A percentile compares a stretch with the other conserved stretches of the same genome.
phyloP scores from a whole-genome alignment of 2,888 invertebrate species.

The Heteromyza rotundicornis region DNA sequence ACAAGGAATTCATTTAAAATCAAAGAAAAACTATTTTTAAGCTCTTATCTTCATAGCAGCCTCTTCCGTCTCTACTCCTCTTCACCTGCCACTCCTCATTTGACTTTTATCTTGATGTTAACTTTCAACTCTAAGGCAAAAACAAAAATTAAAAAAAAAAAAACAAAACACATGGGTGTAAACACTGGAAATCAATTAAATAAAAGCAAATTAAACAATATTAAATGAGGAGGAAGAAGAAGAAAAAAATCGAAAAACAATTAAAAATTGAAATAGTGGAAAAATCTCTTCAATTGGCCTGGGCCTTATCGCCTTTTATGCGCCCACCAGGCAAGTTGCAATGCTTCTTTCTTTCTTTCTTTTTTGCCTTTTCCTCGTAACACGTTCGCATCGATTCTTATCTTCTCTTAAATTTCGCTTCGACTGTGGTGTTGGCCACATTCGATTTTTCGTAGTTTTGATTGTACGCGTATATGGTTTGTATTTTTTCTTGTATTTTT shows the following conservation, averaged over 20 bases:
- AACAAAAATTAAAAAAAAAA: no score
- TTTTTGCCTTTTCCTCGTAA: constrained; percentile 5
- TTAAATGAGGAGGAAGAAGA: neutral
- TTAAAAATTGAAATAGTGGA: neutral
- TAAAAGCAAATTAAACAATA: constrained; percentile 13
- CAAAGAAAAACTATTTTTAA: no score
- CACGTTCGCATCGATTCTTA: neutral
- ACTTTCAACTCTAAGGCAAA: no score
- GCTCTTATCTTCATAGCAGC: no score
- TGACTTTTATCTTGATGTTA: no score
- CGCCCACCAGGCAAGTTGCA: no score
- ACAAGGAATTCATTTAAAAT: no score
- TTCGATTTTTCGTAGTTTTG: neutral
- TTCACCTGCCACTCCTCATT: no score
- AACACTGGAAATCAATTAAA: constrained; percentile 22
- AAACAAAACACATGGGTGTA: constrained; percentile 10
- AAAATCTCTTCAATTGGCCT: neutral
- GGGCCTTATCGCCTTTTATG: neutral
- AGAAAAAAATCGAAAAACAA: neutral
- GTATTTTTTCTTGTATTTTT: neutral
- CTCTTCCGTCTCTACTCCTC: no score
- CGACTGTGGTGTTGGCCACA: neutral
- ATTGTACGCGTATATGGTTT: neutral
- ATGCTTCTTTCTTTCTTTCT: constrained; percentile 27
- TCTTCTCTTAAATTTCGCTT: neutral